Conservation (phyloP, 2,888 invertebrate genomes). For the Eurytoma adleriae region DNA sequence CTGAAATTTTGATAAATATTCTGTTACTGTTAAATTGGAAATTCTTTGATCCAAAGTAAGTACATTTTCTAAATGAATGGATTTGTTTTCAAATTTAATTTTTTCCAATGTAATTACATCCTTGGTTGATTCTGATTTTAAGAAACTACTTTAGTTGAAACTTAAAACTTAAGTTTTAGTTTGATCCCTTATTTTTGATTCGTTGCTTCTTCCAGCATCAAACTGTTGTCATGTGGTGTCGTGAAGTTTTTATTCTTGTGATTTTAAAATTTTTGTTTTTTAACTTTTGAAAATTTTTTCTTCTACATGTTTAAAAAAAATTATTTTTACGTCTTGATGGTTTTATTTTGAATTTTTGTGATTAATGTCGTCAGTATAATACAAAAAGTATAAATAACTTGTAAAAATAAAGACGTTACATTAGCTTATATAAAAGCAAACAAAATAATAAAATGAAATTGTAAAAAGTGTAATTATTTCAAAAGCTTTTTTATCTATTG, state of each 20-base stretch:
- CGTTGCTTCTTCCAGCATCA: constrained; percentile 18
- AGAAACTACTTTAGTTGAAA: too few relatives aligned
- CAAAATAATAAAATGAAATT: constrained; percentile 8
- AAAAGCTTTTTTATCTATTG: constrained; percentile 13
- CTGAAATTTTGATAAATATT: too few relatives aligned
- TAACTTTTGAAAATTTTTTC: background rate
- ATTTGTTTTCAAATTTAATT: too few relatives aligned
- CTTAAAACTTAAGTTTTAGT: background rate
- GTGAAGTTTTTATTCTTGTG: background rate
- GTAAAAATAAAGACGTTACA: constrained; percentile 16
- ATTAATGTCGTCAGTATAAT: constrained; percentile 29
- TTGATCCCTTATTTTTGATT: background rate
- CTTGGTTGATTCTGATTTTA: too few relatives aligned
- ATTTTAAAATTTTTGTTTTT: background rate
- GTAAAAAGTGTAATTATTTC: constrained; percentile 19
- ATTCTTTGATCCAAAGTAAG: too few relatives aligned
- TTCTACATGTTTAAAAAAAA: background rate
- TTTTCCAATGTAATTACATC: too few relatives aligned
- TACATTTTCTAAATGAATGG: too few relatives aligned
- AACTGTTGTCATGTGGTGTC: constrained; percentile 20
- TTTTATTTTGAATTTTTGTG: constrained; percentile 19
- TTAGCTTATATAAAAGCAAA: constrained; percentile 12
- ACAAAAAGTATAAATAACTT: constrained; percentile 21
- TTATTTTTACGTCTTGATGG: constrained; percentile 3
- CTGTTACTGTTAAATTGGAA: too few relatives aligned